Conservation (phyloP, 2,888 invertebrate species). For the Harpalus rubripes region DNA sequence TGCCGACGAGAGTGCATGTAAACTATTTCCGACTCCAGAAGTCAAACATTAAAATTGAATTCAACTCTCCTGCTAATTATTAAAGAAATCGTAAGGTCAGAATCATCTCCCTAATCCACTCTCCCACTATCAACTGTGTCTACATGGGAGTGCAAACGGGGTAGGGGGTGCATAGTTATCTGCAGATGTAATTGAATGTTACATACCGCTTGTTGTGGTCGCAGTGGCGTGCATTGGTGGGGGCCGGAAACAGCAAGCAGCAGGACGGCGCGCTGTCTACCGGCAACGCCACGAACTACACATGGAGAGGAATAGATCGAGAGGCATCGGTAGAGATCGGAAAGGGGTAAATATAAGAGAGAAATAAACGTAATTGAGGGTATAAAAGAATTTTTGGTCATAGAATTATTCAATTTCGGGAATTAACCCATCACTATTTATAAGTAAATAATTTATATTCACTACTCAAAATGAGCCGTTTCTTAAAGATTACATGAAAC, state of each 20-base stretch:
- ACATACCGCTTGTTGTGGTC: constrained; percentile 67
- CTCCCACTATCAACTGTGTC: constrained; percentile 10
- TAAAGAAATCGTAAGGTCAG: background rate
- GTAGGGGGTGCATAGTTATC: constrained; percentile 62
- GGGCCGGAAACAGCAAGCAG: constrained; percentile 13
- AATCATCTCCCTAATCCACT: constrained; percentile 7
- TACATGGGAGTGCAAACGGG: constrained; percentile 2
- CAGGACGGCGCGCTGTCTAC: constrained; percentile 38
- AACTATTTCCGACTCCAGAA: too few relatives aligned
- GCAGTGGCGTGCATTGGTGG: constrained; percentile 46
- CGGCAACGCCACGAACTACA: constrained; percentile 46
- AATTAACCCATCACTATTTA: too few relatives aligned
- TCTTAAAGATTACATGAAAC: too few relatives aligned
- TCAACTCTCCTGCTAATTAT: background rate
- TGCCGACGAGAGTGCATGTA: too few relatives aligned
- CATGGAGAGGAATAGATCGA: constrained; percentile 12
- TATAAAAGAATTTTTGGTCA: too few relatives aligned
- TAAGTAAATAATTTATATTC: too few relatives aligned
- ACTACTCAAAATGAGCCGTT: too few relatives aligned
- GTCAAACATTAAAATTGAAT: too few relatives aligned
- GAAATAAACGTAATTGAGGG: too few relatives aligned
- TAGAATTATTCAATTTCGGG: too few relatives aligned
- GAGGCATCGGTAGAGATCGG: background rate
- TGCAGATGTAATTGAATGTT: constrained; percentile 67
- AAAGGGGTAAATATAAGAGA: too few relatives aligned